These are phyloP conservation scores for Xyrichtys novacula DNA, from an alignment of 2,797 vertebrate species.

Conservation along the genomic window DNA sequence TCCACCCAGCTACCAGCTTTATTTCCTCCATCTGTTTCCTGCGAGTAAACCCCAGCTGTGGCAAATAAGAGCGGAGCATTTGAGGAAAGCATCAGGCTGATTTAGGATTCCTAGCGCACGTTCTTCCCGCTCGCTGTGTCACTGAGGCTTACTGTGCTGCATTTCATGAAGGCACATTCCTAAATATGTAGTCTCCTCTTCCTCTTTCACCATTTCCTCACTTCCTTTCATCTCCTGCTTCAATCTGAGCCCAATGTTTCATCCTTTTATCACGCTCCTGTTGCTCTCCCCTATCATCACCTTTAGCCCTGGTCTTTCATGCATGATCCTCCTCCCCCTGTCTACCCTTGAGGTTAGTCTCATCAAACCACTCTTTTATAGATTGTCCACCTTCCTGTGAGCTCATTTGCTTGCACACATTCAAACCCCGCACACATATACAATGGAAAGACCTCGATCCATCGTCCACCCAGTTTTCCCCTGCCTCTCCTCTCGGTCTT, in stretches of 20 bases:
- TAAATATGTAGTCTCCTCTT: slow-evolving; percentile 3
- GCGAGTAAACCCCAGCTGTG: slow-evolving; percentile 57
- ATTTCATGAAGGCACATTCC: slow-evolving; percentile 27
- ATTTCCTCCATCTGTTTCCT: slow-evolving; percentile 76
- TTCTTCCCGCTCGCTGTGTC: slow-evolving; percentile 6
- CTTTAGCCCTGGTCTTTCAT: slow-evolving; percentile 44
- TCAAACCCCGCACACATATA: slow-evolving; percentile 12
- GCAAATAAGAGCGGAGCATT: slow-evolving; percentile 55
- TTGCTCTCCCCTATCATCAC: slow-evolving; percentile 39
- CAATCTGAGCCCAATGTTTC: neutral
- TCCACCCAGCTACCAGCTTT: slow-evolving; percentile 60
- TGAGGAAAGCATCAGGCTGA: slow-evolving; percentile 60
- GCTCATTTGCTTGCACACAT: slow-evolving; percentile 46
- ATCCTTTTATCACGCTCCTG: slow-evolving; percentile 8
- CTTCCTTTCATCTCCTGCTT: slow-evolving; percentile 6
- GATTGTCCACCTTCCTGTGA: slow-evolving; percentile 63
- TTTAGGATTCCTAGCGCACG: slow-evolving; percentile 56
- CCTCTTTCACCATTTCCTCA: neutral
- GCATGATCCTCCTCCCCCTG: slow-evolving; percentile 32
- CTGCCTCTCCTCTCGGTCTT: slow-evolving; percentile 57
- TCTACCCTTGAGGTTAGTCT: slow-evolving; percentile 37
- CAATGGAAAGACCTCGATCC: slow-evolving; percentile 52
- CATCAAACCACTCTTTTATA: slow-evolving; percentile 53
- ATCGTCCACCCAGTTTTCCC: slow-evolving; percentile 40
- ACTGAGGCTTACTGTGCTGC: slow-evolving; percentile 9